Percentiles rank a stretch among this genome's conserved stretches.
Conservation (phyloP, 2,888 invertebrate species). For the Agrochola lota region DNA sequence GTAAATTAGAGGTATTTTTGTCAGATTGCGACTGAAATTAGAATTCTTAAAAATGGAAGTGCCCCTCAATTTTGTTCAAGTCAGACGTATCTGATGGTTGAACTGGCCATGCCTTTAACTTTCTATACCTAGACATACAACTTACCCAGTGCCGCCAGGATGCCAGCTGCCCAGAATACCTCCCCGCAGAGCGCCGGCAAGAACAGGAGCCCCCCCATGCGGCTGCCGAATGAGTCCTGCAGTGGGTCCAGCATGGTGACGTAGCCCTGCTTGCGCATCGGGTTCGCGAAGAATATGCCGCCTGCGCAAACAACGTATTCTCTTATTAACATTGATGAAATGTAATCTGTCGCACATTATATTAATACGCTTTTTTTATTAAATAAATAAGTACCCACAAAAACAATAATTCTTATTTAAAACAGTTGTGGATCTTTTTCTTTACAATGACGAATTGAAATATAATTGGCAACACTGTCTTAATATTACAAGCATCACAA, state of each 20-base stretch:
- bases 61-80: not conserved
- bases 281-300: constrained; percentile 99
- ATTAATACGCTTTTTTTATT: too few relatives aligned
- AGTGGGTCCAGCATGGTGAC: constrained; percentile 99
- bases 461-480: not conserved
- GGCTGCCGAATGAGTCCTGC: constrained; percentile 98
- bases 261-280: constrained; percentile 99
- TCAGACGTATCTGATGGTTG: not conserved
- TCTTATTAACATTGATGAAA: too few relatives aligned
- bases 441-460: not conserved
- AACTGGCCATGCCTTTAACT: not conserved
- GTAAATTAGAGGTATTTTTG: not conserved
- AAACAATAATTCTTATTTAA: not conserved
- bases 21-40: not conserved
- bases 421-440: not conserved
- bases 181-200: constrained; percentile 99
- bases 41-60: not conserved
- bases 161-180: constrained; percentile 99
- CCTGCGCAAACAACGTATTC: constrained; percentile 89
- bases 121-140: too few relatives aligned
- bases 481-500: too few relatives aligned
- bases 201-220: constrained; percentile 99
- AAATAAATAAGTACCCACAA: not conserved
- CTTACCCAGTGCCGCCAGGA: constrained; percentile 97
- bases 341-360: not conserved